Evolutionary conservation across 1,140 invertebrate genomes (phyloP).

Genomic region (Ptiloglossa arizonensis): DNA sequence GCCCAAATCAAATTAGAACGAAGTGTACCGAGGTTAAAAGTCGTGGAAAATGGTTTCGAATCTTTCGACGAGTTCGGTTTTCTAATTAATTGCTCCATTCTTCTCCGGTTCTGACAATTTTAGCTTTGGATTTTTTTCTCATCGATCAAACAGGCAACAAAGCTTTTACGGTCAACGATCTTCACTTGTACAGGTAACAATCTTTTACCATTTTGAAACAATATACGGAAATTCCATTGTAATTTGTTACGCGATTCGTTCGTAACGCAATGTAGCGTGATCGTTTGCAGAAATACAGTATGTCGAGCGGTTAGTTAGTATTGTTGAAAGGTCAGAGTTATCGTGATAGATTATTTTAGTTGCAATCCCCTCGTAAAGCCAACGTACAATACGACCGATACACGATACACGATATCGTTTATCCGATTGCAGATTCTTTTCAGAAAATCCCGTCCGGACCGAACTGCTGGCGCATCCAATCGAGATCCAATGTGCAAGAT

Average conservation of each 20-base stretch:
- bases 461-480: constrained; percentile 50
- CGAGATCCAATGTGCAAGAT: constrained; percentile 52
- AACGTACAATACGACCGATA: constrained; percentile 30
- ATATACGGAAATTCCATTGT: not conserved
- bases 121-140: too few relatives aligned
- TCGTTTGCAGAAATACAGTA: not conserved
- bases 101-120: too few relatives aligned
- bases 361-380: constrained; percentile 23
- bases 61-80: too few relatives aligned
- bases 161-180: too few relatives aligned
- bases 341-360: constrained; percentile 50
- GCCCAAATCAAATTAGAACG: too few relatives aligned
- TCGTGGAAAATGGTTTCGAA: too few relatives aligned
- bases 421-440: constrained; percentile 42
- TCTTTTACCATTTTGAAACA: not conserved
- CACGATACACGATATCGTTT: constrained; percentile 39
- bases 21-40: too few relatives aligned
- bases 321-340: constrained; percentile 36
- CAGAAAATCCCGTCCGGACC: constrained; percentile 47
- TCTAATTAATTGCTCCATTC: too few relatives aligned
- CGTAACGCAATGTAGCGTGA: too few relatives aligned
- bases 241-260: not conserved
- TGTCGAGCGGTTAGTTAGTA: constrained; percentile 3
- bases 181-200: not conserved
- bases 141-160: too few relatives aligned